Evolutionary conservation across 1,140 invertebrate species (phyloP).

Genomic region (Platyura marginata): DNA sequence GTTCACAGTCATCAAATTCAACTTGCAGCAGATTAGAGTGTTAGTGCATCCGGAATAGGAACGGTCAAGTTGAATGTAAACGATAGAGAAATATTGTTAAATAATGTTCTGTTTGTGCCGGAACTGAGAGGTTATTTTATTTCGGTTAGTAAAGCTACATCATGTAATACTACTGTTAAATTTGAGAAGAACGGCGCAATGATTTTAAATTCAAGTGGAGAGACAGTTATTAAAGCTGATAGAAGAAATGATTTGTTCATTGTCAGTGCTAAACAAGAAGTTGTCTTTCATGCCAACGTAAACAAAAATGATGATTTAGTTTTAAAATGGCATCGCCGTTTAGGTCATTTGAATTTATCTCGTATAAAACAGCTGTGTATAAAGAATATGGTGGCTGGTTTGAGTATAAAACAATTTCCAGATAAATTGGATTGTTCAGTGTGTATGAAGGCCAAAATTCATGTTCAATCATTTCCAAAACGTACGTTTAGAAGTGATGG

Average conservation of each 20-base stretch:
- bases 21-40: too few species aligned
- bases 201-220: neutral
- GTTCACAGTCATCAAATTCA: too few species aligned
- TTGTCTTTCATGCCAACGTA: neutral
- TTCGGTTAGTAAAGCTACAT: neutral
- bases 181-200: neutral
- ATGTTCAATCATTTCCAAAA: neutral
- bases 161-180: neutral
- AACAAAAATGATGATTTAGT: neutral
- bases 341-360: slow-evolving; percentile 1
- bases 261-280: neutral
- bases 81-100: neutral
- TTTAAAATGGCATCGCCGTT: slow-evolving; percentile 3
- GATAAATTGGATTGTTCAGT: neutral
- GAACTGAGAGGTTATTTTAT: neutral
- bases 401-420: neutral
- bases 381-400: neutral
- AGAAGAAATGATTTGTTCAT: neutral
- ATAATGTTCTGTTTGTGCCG: neutral
- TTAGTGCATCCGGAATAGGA: too few species aligned
- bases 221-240: neutral
- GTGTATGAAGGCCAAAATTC: slow-evolving; percentile 2
- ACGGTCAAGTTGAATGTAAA: neutral
- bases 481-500: neutral
- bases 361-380: neutral